Evolutionary conservation across 2,113 vertebrate species (phyloP), one percentile per base, ranked within the genome.

Genomic region (Sceloporus tristichus): DNA sequence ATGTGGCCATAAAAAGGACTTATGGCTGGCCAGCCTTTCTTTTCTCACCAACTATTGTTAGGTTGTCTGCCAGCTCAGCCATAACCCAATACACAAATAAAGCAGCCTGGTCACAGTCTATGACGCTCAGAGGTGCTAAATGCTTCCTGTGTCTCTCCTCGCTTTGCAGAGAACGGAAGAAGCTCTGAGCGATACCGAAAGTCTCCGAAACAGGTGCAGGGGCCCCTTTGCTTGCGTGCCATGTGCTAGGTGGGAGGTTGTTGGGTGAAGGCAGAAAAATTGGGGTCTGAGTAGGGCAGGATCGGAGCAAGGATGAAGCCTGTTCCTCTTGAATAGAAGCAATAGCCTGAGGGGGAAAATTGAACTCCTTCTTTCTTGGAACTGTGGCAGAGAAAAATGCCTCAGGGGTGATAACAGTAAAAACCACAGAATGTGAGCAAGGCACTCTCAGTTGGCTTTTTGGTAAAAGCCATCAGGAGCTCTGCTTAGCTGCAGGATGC

Each of bases 401-500:
- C 42, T 25, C 19, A 2, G 23, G 13, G n/a, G 2, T 66, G 8
- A 27, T 27, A 21, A 42, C 34, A 42, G 2, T 40, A 9, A 40
- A 25, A 82, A 65, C 5, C 21, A 68, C 38, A 68, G 5, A 53
- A 7, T 59, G 25, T 5, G 3, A 82, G 65, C 42, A n/a, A 27
- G n/a, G 18, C 16, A 76, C 27, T 79, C 53, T 56, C 16, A 13
- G 13, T 54, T 9, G 16, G 34, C 21, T 2, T 5, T 10, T 21
- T 14, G 2, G 38, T 16, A 48, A 34, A 65, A 42, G 34, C 10
- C 3, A 13, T 1, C 1, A 21, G 34, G 34, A 66, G 34, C 68
- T 6, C 2, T 21, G 29, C 54, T 25, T 29, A 27, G 85, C 86
- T 16, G 83, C 1, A 10, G 91, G 86, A 88, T 91, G 88, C 92